Conservation (phyloP, 2,113 vertebrate genomes). For the Eleginops maclovinus region DNA sequence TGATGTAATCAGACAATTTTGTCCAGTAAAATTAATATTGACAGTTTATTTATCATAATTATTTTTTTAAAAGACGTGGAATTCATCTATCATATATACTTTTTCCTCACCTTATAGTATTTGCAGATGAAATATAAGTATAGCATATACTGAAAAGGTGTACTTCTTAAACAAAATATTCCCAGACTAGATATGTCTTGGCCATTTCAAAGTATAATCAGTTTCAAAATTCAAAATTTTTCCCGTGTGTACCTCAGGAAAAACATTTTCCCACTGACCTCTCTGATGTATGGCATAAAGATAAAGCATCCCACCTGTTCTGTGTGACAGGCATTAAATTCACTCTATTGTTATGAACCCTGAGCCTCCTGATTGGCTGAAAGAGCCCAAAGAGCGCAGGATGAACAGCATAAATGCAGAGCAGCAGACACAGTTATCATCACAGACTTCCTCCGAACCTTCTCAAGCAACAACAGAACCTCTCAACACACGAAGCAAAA, state of each 20-base stretch:
- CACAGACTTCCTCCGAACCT: constrained; percentile 34
- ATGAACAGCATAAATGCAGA: constrained; percentile 73
- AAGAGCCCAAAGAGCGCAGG: constrained; percentile 4
- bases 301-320: constrained; percentile 80
- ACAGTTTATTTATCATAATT: not conserved
- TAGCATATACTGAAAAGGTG: too few relatives aligned
- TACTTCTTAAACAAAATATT: too few relatives aligned
- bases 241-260: constrained; percentile 63
- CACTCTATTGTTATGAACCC: constrained; percentile 67
- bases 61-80: not conserved
- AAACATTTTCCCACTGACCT: constrained; percentile 79
- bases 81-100: not conserved
- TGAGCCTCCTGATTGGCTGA: constrained; percentile 75
- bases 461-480: constrained; percentile 1
- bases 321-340: constrained; percentile 71
- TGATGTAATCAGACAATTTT: not conserved
- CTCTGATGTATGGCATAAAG: constrained; percentile 62
- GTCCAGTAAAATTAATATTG: not conserved
- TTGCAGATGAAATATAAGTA: too few relatives aligned
- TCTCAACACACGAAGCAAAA: constrained; percentile 14
- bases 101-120: too few relatives aligned
- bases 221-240: constrained; percentile 22
- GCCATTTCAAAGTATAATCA: not conserved
- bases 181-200: not conserved
- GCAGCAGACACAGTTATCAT: constrained; percentile 32